phyloP scores from a whole-genome alignment of 2,888 invertebrate species.

The Salpingus planirostris region DNA sequence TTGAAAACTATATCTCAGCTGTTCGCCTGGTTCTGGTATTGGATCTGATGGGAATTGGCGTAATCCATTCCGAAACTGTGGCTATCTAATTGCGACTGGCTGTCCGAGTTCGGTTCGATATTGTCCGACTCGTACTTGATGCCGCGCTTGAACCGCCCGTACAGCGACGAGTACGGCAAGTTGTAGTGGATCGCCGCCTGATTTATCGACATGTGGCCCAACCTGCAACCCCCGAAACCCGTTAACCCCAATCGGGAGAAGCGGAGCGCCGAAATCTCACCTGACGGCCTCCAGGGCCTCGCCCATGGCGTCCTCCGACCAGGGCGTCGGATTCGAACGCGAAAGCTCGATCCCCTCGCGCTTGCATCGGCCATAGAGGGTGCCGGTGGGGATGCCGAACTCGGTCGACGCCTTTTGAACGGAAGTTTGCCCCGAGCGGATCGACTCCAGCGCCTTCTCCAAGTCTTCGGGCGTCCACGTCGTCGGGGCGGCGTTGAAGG shows the following conservation, averaged over 20 bases:
- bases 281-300: conserved; percentile 84
- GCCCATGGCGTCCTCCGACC: conserved; percentile 90
- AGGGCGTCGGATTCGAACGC: conserved; percentile 82
- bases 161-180: conserved; percentile 81
- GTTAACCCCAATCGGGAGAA: too few species aligned
- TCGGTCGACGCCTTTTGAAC: conserved; percentile 81
- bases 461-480: conserved; percentile 81
- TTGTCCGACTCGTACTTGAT: conserved; percentile 59
- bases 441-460: conserved; percentile 71
- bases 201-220: conserved; percentile 89
- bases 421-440: conserved; percentile 69
- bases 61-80: conserved; percentile 36
- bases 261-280: too few species aligned
- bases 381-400: conserved; percentile 83
- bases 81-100: conserved; percentile 35
- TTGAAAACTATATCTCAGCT: conserved; percentile 36
- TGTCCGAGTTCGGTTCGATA: conserved; percentile 35
- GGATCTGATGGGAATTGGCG: conserved; percentile 34
- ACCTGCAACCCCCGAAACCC: conserved; percentile 48
- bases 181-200: conserved; percentile 89
- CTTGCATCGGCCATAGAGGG: conserved; percentile 81
- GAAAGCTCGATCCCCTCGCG: conserved; percentile 83
- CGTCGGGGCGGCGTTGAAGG: conserved; percentile 85
- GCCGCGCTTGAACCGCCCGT: conserved; percentile 80
- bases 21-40: conserved; percentile 36